These are phyloP conservation scores for Rhinichthys osculus DNA, from an alignment of 2,797 vertebrate species.

Conservation along the genomic window DNA sequence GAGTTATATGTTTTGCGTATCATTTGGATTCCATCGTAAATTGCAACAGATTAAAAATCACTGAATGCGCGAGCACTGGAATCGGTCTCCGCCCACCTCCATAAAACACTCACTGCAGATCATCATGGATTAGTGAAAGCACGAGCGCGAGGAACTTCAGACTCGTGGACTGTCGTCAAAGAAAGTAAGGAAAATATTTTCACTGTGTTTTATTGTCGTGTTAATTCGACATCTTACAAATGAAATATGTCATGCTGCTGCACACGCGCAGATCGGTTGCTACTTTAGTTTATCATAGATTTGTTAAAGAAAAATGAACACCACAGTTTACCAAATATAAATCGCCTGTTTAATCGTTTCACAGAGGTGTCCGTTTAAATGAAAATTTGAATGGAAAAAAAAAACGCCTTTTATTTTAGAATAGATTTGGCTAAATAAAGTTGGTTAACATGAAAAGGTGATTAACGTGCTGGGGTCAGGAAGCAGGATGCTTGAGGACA, in stretches of 20 bases:
- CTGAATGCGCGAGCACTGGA: not conserved
- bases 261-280: not conserved
- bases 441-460: not conserved
- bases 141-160: not conserved
- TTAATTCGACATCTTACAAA: not conserved
- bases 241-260: not conserved
- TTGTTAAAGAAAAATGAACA: not conserved
- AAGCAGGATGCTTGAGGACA: conserved; percentile 12
- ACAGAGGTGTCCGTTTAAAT: not conserved
- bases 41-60: not conserved
- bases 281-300: not conserved
- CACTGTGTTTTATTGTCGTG: not conserved
- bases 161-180: conserved; percentile 17
- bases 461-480: conserved; percentile 1
- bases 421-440: not conserved
- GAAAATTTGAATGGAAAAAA: not conserved
- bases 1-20: not conserved
- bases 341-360: not conserved
- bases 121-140: conserved; percentile 22
- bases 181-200: conserved; percentile 14
- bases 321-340: not conserved
- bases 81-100: conserved; percentile 28
- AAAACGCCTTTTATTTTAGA: not conserved
- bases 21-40: not conserved
- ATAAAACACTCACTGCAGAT: conserved; percentile 16